A percentile compares a stretch with the other conserved stretches of the same genome.
Conservation (phyloP, 2,113 vertebrate species). For the Zootoca vivipara region DNA sequence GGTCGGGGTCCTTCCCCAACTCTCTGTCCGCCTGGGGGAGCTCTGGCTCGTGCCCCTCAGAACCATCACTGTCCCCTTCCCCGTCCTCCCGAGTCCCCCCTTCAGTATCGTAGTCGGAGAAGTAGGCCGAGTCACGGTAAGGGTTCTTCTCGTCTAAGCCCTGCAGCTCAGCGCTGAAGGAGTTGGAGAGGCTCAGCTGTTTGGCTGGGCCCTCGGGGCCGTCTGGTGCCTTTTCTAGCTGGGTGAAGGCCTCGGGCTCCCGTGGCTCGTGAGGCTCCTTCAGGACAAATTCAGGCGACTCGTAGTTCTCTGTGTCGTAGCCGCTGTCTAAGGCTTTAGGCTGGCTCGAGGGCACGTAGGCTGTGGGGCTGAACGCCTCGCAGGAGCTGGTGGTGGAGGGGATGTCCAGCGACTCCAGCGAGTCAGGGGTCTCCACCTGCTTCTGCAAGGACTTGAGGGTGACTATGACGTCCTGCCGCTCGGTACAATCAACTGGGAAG, state of each 20-base stretch:
- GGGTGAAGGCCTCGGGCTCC: constrained; percentile 69
- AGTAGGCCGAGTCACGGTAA: constrained; percentile 94
- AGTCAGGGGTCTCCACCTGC: constrained; percentile 86
- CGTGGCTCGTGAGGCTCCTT: constrained; percentile 86
- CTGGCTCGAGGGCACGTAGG: constrained; percentile 76
- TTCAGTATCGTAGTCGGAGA: constrained; percentile 91
- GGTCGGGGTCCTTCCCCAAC: background rate
- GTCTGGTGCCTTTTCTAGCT: constrained; percentile 55
- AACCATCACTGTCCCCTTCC: constrained; percentile 71
- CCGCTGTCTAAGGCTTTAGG: constrained; percentile 92
- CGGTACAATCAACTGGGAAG: constrained; percentile 75
- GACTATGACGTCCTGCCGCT: constrained; percentile 68
- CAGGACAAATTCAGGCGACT: constrained; percentile 92
- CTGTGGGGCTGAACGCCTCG: constrained; percentile 82
- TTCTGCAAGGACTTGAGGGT: constrained; percentile 84
- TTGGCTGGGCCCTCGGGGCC: constrained; percentile 70
- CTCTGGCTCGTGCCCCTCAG: constrained; percentile 2
- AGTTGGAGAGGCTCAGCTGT: constrained; percentile 48
- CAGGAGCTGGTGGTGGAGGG: constrained; percentile 80
- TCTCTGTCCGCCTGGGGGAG: constrained; percentile 1
- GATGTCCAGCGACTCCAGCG: constrained; percentile 87
- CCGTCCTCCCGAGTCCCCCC: constrained; percentile 77
- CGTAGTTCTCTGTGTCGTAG: constrained; percentile 96
- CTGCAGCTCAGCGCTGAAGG: constrained; percentile 69
- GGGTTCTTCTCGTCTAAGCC: constrained; percentile 83